Evolutionary conservation across 1,140 invertebrate species (phyloP), one percentile per base, ranked within the genome.

Genomic region (Diabrotica undecimpunctata): DNA sequence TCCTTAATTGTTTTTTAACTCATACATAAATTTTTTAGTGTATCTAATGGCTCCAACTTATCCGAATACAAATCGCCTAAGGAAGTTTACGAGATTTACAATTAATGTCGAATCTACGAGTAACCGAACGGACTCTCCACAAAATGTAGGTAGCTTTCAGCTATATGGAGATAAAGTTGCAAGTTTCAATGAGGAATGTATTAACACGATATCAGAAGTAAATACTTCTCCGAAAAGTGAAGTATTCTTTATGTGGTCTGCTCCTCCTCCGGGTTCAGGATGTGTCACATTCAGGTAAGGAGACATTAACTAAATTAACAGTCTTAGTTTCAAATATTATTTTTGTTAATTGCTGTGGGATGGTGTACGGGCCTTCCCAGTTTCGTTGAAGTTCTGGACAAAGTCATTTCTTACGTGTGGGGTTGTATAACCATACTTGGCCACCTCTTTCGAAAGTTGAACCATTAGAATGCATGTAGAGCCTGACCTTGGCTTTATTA

Each of bases 171-270:
- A 95, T 75, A 86, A 87, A 0, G 78, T 90, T 35, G 88, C 89
- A 5, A 85, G 85, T 67, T 94, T 92, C 76, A 90, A 94, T 67
- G 92, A 95, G 69, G 87, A 92, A 61, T 96, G 95, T 75, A 83
- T 91, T 0, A 94, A 96, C 77, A 93, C 92, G 0, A 86, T 96
- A 0, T 88, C 89, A 0, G 91, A 96, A 74, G 84, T 86, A 0
- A 87, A 90, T 61, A 85, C 89, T 73, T 79, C 88, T 66, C 88
- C 89, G 2, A 96, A 96, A 79, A 90, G 89, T 0, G 92, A 96
- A 78, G 87, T 96, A 5, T 90, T 93, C 75, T 91, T 94, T 54
- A 88, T 95, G 85, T 97, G 95, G 95, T 90, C 87, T 54, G 93
- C 95, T 3, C 94, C 94, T 3, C 86, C 86, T 8, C 77, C 86